Conservation (phyloP, 2,888 invertebrate species). For the Tryphoninae sp. region DNA sequence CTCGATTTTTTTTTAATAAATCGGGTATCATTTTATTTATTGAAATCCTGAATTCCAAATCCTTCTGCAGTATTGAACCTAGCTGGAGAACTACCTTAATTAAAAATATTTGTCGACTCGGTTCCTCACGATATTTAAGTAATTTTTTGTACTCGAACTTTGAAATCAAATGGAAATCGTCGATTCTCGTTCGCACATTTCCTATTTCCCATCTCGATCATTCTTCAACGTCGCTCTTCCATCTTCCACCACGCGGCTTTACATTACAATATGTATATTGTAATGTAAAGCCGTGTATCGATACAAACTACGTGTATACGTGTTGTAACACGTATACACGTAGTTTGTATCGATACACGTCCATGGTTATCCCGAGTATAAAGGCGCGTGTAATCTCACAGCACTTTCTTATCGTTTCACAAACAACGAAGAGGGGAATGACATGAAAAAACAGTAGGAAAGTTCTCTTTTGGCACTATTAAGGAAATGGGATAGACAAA, state of each 20-base stretch:
- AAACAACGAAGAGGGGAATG: slow-evolving; percentile 60
- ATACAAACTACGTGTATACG: too few relatives aligned
- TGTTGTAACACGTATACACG: not conserved
- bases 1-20: too few relatives aligned
- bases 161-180: not conserved
- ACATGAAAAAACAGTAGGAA: slow-evolving; percentile 49
- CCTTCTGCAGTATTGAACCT: too few relatives aligned
- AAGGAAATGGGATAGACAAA: slow-evolving; percentile 2
- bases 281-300: too few relatives aligned
- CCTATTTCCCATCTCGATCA: not conserved
- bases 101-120: not conserved
- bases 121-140: not conserved
- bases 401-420: slow-evolving; percentile 56
- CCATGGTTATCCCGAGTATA: slow-evolving; percentile 12
- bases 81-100: too few relatives aligned
- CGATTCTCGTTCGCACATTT: not conserved
- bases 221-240: not conserved
- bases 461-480: not conserved
- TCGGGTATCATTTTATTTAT: too few relatives aligned
- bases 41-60: too few relatives aligned
- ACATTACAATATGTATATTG: not conserved
- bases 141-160: not conserved
- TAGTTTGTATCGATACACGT: slow-evolving; percentile 7
- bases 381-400: slow-evolving; percentile 47
- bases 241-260: slow-evolving; percentile 7